Conservation (phyloP, 1,140 invertebrate species). For the Cydia fagiglandana region DNA sequence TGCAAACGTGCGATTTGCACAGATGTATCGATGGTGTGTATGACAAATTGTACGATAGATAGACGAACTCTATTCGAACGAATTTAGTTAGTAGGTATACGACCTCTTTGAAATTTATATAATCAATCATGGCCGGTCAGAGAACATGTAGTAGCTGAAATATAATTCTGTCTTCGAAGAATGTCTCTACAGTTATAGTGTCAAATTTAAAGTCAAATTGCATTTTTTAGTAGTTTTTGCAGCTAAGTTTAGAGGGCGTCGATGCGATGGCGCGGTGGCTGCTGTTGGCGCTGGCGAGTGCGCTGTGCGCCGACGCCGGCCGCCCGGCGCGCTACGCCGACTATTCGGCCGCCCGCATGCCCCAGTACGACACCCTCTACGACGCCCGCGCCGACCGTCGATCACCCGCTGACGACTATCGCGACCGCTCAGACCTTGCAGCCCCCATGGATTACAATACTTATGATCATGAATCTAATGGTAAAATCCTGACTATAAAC, state of each 20-base stretch:
- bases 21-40: too few relatives aligned
- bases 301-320: conserved; percentile 32
- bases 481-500: conserved; percentile 33
- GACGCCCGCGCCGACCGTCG: conserved; percentile 39
- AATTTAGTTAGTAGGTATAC: not conserved
- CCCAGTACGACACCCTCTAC: conserved; percentile 53
- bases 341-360: conserved; percentile 59
- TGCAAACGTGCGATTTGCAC: too few relatives aligned
- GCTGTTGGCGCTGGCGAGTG: conserved; percentile 39
- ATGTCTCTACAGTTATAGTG: conserved; percentile 48
- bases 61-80: too few relatives aligned
- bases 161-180: not conserved
- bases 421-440: conserved; percentile 49
- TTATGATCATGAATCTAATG: conserved; percentile 50
- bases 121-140: conserved; percentile 21
- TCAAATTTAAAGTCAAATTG: conserved; percentile 70
- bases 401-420: conserved; percentile 48
- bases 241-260: conserved; percentile 22
- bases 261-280: conserved; percentile 45
- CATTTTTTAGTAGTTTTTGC: conserved; percentile 9
- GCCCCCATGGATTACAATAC: conserved; percentile 53
- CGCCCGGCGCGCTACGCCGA: conserved; percentile 49
- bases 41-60: too few relatives aligned
- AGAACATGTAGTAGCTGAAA: not conserved
- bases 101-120: not conserved